These are phyloP conservation scores for Matsumurasca onukii DNA, from an alignment of 1,140 invertebrate genomes.

Conservation along the genomic window DNA sequence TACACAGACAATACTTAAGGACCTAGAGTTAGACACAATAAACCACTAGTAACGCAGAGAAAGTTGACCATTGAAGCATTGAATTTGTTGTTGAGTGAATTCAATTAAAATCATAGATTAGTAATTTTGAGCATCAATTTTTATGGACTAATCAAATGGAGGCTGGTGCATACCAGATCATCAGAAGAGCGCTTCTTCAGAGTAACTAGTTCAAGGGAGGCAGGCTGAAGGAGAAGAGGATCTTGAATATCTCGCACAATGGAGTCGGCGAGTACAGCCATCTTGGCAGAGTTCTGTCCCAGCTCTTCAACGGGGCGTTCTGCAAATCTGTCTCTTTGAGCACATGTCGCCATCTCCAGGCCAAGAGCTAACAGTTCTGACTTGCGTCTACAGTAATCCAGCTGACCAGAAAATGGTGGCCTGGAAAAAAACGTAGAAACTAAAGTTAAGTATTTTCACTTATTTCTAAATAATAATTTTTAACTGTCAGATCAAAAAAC, in stretches of 20 bases:
- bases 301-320: conserved; percentile 76
- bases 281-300: conserved; percentile 63
- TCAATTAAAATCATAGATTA: too few relatives aligned
- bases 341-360: conserved; percentile 82
- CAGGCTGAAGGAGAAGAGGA: conserved; percentile 85
- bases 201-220: conserved; percentile 80
- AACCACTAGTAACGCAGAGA: too few relatives aligned
- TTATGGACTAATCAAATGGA: too few relatives aligned
- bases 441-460: neutral
- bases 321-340: conserved; percentile 83
- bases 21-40: too few relatives aligned
- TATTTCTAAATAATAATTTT: neutral
- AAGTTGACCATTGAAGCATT: too few relatives aligned
- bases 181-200: conserved; percentile 80
- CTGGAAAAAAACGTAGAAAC: conserved; percentile 47
- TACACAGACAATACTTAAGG: too few relatives aligned
- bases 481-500: too few relatives aligned
- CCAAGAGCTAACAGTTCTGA: conserved; percentile 72
- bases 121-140: too few relatives aligned
- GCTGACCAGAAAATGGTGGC: conserved; percentile 67
- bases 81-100: too few relatives aligned
- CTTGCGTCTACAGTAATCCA: conserved; percentile 66
- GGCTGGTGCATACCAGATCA: conserved; percentile 61
- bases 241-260: conserved; percentile 86
- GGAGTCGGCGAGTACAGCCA: conserved; percentile 78